Base-by-base conservation (phyloP, 2,888 invertebrate species). In the Drosophila monieri region DNA sequence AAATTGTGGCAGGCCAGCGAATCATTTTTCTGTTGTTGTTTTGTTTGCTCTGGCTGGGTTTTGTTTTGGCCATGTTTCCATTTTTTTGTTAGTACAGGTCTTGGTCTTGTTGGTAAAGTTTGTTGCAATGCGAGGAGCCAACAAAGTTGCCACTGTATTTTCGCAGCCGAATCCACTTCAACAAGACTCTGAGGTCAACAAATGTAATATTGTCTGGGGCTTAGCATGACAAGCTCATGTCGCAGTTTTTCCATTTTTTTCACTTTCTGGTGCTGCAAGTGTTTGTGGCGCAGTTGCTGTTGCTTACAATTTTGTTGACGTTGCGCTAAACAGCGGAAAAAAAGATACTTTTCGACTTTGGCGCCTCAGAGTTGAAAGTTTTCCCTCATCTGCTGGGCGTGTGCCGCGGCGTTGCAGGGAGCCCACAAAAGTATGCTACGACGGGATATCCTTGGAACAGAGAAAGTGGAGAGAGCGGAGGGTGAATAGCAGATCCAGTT, bases 161-260 rank as follows among this genome's bases (percentile, higher is more conserved):
- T 10, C 39, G 47, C 61, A 49, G 21, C 30, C 25, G 21, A 49
- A 49, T 47, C 62, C 62, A 49, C 66, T 64, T 64, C 44, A 53
- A 30, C 37, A 46, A 23, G 64, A 57, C 48, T 37, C 37, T 23
- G 59, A 60, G 70, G 68, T 68, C 62, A 74, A 66, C 58, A 69
- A 73, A 65, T 75, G 59, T 73, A 59, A 76, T 78, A 77, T 68
- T 81, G 62, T 80, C 58, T 53, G 37, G 64, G 43, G 47, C 49
- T 56, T 70, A 48, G 60, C 64, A 58, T 60, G 64, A 49, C 62
- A 68, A 47, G 48, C 51, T 41, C 54, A 32, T 58, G 35, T 43
- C 48, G 54, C 51, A 32, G 12, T 39, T 61, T 25, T 32, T 15
- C 30, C 15, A 15, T 47, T n/a, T 14, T 57, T 25, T 53, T 47